Conservation (phyloP, 2,113 vertebrate genomes). For the Triplophysa dalaica region DNA sequence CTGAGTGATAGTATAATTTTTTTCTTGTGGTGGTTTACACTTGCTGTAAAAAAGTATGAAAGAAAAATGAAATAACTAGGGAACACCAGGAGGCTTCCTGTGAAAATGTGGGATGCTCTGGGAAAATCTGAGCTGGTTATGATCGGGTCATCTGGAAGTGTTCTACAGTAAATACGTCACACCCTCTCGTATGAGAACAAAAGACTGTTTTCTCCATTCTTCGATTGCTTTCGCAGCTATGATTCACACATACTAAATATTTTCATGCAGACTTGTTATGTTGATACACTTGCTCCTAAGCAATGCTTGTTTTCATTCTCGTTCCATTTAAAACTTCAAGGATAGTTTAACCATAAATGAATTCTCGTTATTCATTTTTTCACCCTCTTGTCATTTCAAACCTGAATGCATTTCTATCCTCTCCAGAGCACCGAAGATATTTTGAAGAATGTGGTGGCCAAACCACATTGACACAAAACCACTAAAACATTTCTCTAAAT, state of each 20-base stretch:
- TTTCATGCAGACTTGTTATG: background rate
- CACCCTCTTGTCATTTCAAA: no score
- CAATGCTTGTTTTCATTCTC: background rate
- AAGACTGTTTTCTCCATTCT: background rate
- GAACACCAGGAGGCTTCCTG: background rate
- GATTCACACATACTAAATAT: slow-evolving; percentile 7
- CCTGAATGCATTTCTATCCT: no score
- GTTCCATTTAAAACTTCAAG: no score
- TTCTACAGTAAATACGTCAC: background rate
- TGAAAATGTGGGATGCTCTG: background rate
- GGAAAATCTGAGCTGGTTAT: background rate
- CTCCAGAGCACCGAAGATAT: no score
- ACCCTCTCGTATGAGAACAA: background rate
- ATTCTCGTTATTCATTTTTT: no score
- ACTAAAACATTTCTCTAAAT: no score
- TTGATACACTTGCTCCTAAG: background rate
- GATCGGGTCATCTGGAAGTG: background rate
- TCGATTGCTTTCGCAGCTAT: background rate
- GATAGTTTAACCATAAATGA: no score
- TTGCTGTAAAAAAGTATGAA: background rate
- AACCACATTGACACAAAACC: no score
- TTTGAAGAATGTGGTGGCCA: no score
- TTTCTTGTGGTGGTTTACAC: background rate
- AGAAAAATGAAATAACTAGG: slow-evolving; percentile 6
- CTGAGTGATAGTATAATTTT: slow-evolving; percentile 35